These are phyloP conservation scores for Fragum fragum DNA, from an alignment of 2,888 invertebrate genomes.

Conservation along the genomic window DNA sequence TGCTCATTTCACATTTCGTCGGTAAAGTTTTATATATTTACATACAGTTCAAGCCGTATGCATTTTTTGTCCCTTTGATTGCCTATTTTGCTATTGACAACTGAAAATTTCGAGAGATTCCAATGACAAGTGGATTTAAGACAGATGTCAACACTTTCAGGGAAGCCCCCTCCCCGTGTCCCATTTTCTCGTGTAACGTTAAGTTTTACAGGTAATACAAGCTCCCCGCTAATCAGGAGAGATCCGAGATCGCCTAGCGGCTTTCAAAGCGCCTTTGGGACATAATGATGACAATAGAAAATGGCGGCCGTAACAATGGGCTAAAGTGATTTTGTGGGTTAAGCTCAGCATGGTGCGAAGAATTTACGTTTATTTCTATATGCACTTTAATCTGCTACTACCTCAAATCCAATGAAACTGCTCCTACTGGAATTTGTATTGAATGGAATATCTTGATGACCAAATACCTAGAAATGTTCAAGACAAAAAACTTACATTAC, in stretches of 20 bases:
- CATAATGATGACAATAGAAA: constrained; percentile 43
- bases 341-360: constrained; percentile 9
- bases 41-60: no score
- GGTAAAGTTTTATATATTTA: no score
- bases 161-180: neutral
- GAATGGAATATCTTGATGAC: no score
- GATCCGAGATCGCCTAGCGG: constrained; percentile 40
- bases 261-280: constrained; percentile 51
- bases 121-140: no score
- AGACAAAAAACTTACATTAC: no score
- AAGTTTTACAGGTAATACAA: constrained; percentile 51
- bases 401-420: no score
- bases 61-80: no score
- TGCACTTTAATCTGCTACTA: neutral
- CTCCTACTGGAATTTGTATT: no score
- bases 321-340: constrained; percentile 59
- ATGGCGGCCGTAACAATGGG: constrained; percentile 53
- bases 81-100: no score
- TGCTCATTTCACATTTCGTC: neutral
- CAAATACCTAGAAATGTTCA: no score
- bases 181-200: neutral
- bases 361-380: neutral
- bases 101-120: no score
- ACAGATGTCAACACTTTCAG: no score
- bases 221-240: constrained; percentile 44